These are phyloP conservation scores for Actinernus sp. DNA, from an alignment of 92 coral and sea anemone genomes.

Conservation along the genomic window DNA sequence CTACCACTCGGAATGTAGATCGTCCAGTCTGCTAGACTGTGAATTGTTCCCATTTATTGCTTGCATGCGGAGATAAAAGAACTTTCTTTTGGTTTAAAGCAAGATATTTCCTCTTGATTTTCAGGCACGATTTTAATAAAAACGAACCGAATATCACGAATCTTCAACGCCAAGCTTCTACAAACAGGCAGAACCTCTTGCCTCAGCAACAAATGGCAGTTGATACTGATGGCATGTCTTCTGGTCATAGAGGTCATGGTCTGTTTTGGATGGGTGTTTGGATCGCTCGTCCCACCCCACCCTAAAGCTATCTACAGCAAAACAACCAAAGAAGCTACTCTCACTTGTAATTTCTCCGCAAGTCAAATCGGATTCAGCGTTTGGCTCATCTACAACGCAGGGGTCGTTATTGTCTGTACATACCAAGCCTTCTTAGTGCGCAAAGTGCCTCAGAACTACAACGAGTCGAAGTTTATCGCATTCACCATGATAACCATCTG, in stretches of 20 bases:
- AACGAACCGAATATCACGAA: constrained; percentile 83
- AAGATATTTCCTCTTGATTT: not conserved
- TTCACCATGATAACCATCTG: constrained; percentile 84
- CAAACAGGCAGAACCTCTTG: constrained; percentile 63
- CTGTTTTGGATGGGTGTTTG: constrained; percentile 61
- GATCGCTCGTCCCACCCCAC: constrained; percentile 25
- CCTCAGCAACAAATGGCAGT: constrained; percentile 75
- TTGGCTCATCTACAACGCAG: constrained; percentile 82
- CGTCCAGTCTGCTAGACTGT: too few relatives aligned
- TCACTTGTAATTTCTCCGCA: constrained; percentile 57
- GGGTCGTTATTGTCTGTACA: constrained; percentile 78
- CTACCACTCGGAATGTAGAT: too few relatives aligned
- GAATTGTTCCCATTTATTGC: too few relatives aligned
- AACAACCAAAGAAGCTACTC: constrained; percentile 50
- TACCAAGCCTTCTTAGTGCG: constrained; percentile 87
- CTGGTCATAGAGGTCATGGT: constrained; percentile 47
- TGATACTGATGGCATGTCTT: constrained; percentile 59
- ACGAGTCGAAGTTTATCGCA: constrained; percentile 84
- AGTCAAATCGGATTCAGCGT: constrained; percentile 62
- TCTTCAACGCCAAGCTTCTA: constrained; percentile 79
- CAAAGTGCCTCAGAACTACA: constrained; percentile 88
- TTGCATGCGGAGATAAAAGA: too few relatives aligned
- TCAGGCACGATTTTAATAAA: constrained; percentile 73
- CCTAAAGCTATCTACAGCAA: constrained; percentile 43
- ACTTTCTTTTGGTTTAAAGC: not conserved